Evolutionary conservation across 2,888 invertebrate species (phyloP), one percentile per base, ranked within the genome.

Genomic region (Leptinotarsa tumamoca): DNA sequence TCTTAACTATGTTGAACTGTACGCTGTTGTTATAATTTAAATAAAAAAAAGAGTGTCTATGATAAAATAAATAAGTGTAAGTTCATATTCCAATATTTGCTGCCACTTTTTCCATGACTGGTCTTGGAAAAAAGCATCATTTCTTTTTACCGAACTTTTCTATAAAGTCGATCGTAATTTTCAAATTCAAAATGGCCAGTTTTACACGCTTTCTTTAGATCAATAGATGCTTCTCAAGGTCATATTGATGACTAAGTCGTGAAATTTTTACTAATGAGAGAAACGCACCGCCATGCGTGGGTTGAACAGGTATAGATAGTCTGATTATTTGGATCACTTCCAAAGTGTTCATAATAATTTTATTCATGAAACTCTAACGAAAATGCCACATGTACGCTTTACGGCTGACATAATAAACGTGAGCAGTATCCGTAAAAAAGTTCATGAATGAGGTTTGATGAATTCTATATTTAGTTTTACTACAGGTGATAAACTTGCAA

Each of bases 311-410:
- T 61, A 23, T 52, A 13, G 23, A 63, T 7, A 17, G 33, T 52
- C 68, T 27, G n/a, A 68, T 50, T 61, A 71, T 68, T 78, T 78
- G 78, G 78, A 78, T 68, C 14, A 33, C 18, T 52, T 74, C 78
- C 78, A 78, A 74, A 68, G 33, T 17, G 18, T 63, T 58, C 71
- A 67, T 67, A 67, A 76, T 76, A 71, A 78, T 71, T 72, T 75
- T 68, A 68, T 75, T 67, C 58, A 67, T 56, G 61, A 73, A 68
- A 73, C 61, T 68, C 68, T 68, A 73, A 73, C 68, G 49, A 73
- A 33, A 18, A 50, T n/a, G 17, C 50, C 61, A 68, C 61, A 27
- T 68, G 61, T 15, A 27, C 21, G 17, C 63, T 63, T 63, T 13
- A 63, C 33, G 63, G 4, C 17, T 43, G 43, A 43, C 33, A 17